These are phyloP conservation scores for Maconellicoccus hirsutus DNA, from an alignment of 1,140 invertebrate species.

Conservation along the genomic window DNA sequence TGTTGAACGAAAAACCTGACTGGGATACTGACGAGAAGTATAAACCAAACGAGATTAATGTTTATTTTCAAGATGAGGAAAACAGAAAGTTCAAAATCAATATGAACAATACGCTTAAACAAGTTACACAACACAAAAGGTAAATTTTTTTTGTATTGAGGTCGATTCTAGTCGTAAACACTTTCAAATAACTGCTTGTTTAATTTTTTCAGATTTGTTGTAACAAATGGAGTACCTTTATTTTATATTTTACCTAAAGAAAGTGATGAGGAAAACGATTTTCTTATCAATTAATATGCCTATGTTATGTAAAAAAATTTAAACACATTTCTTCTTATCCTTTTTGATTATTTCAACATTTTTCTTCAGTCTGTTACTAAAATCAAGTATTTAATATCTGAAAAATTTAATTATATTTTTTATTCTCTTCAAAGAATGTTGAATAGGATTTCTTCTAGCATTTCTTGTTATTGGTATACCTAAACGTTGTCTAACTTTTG, in stretches of 20 bases:
- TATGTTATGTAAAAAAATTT: not conserved
- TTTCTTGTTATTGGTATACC: not conserved
- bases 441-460: not conserved
- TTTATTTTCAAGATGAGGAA: slow-evolving; percentile 60
- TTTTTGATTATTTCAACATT: not conserved
- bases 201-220: not conserved
- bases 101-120: not conserved
- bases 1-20: slow-evolving; percentile 56
- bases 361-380: not conserved
- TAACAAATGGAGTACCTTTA: not conserved
- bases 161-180: too few species aligned
- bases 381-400: not conserved
- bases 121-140: not conserved
- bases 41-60: slow-evolving; percentile 47
- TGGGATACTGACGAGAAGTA: slow-evolving; percentile 69
- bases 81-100: not conserved
- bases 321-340: too few species aligned
- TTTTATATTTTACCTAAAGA: not conserved
- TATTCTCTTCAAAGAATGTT: not conserved
- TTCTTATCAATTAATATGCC: not conserved
- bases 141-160: too few species aligned
- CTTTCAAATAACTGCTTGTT: too few species aligned
- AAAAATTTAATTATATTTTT: not conserved
- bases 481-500: not conserved
- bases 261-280: not conserved